Conservation (phyloP, 2,888 invertebrate species). For the Mactromeris polynyma region DNA sequence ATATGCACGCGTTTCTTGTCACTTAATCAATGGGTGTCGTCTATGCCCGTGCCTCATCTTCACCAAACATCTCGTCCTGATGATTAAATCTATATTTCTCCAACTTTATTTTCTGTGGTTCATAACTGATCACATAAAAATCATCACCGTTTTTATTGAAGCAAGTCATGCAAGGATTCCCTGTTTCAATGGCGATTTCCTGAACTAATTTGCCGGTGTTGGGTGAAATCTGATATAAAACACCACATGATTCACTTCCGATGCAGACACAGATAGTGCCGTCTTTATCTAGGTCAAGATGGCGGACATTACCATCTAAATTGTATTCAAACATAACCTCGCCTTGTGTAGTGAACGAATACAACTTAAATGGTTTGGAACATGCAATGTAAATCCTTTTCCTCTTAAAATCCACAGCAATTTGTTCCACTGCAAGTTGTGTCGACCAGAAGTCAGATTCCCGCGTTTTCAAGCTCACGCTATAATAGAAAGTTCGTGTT, state of each 20-base stretch:
- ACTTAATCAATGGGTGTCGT: no score
- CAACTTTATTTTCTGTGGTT: slow-evolving; percentile 23
- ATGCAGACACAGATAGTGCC: slow-evolving; percentile 40
- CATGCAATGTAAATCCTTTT: slow-evolving; percentile 52
- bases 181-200: slow-evolving; percentile 34
- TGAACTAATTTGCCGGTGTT: slow-evolving; percentile 46
- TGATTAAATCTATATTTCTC: slow-evolving; percentile 46
- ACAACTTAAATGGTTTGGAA: slow-evolving; percentile 51
- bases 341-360: slow-evolving; percentile 50
- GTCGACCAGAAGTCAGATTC: slow-evolving; percentile 62
- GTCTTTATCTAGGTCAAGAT: slow-evolving; percentile 48
- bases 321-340: slow-evolving; percentile 55
- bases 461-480: slow-evolving; percentile 50
- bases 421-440: slow-evolving; percentile 42
- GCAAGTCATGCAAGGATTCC: slow-evolving; percentile 27
- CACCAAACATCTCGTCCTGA: slow-evolving; percentile 22
- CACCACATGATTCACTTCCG: slow-evolving; percentile 32
- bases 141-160: slow-evolving; percentile 38
- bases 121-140: slow-evolving; percentile 47
- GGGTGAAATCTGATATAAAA: slow-evolving; percentile 44
- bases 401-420: slow-evolving; percentile 48
- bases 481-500: slow-evolving; percentile 56
- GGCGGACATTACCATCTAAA: slow-evolving; percentile 41
- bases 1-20: no score
- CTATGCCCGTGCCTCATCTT: neutral